Evolutionary conservation across 2,797 vertebrate species (phyloP), one percentile per base, ranked within the genome.

Genomic region (Carcharodon carcharias): DNA sequence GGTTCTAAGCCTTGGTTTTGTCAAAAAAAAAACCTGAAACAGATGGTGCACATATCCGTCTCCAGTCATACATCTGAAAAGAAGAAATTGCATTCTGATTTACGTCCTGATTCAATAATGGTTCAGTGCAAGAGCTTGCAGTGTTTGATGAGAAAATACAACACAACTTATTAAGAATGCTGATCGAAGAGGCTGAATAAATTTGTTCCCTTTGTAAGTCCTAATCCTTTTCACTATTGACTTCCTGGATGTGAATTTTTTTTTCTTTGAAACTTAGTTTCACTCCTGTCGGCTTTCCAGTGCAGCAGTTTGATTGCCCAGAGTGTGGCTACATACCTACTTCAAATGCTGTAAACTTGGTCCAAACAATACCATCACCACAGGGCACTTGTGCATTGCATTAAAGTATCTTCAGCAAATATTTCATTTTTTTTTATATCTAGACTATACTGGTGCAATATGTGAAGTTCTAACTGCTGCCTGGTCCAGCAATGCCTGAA

Each of bases 241-340:
- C 97, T 97, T 97, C 97, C 97, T 96, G 97, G 97, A 98, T 97
- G 97, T 97, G 98, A 97, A 26, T 88, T 88, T 88, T 56, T 88
- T 97, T 97, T 50, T 50, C 45, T 98, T 97, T 98, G 97, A 97
- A 97, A 97, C 98, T 97, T 97, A 97, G 97, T 98, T 98, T 97
- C 97, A 97, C 97, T 97, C 97, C 97, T 65, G 96, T 97, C 97
- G 97, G 97, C 97, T 96, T 97, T 97, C 97, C 97, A 97, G 97
- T 97, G 97, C 97, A 97, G 97, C 97, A 96, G 97, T 97, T 97
- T 97, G 97, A 97, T 98, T 97, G 97, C 97, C 97, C 96, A 0
- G 97, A 97, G 97, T 97, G 96, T 97, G 97, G 97, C 97, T 97
- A 97, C 97, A 97, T 89, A 97, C 97, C 97, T 96, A 97, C 97